Conservation (phyloP, 2,113 vertebrate genomes). For the Ammodytes marinus region DNA sequence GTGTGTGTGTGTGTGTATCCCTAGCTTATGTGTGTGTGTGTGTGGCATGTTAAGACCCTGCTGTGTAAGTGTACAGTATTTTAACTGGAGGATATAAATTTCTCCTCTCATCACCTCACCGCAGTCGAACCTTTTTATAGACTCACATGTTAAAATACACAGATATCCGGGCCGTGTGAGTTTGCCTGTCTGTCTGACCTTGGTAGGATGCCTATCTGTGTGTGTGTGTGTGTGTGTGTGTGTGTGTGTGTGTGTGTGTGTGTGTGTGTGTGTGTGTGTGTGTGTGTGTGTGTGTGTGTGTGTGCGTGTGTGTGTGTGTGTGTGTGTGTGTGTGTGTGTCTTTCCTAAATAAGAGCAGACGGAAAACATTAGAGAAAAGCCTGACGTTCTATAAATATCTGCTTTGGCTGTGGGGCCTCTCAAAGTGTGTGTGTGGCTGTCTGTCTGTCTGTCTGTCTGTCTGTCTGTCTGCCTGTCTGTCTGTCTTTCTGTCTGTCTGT, state of each 20-base stretch:
- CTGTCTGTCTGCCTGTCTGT: not conserved
- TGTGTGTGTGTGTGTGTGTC: constrained; percentile 14
- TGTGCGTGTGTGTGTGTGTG: constrained; percentile 17
- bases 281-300: not conserved
- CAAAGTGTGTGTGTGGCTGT: not conserved
- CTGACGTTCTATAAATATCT: constrained; percentile 63
- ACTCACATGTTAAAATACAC: constrained; percentile 5
- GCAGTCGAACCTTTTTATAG: constrained; percentile 54
- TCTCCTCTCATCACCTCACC: constrained; percentile 41
- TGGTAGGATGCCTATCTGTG: constrained; percentile 30
- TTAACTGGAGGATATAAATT: constrained; percentile 53
- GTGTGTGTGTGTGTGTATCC: no score
- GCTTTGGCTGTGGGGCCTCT: not conserved
- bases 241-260: constrained; percentile 14
- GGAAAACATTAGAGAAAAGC: constrained; percentile 40
- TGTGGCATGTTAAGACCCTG: not conserved
- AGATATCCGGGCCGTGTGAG: constrained; percentile 39
- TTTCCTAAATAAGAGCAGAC: constrained; percentile 45
- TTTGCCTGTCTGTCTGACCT: constrained; percentile 58
- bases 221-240: not conserved
- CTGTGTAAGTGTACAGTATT: constrained; percentile 2
- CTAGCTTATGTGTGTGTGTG: no score
- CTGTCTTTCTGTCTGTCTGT: no score
- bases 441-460: no score
- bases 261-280: not conserved